Conservation (phyloP, 2,888 invertebrate species). For the Vandiemenella viatica region DNA sequence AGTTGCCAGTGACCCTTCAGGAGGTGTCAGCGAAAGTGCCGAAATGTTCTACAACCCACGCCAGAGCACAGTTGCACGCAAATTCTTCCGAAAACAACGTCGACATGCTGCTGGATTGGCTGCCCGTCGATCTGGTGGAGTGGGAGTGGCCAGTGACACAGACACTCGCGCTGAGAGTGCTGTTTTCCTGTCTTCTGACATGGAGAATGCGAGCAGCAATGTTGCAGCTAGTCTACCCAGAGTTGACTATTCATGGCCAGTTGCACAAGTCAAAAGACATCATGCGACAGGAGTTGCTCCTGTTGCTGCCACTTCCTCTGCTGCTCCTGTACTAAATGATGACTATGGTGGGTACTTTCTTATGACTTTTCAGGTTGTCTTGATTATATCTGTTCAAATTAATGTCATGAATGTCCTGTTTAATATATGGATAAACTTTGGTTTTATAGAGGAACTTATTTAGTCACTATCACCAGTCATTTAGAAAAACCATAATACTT, state of each 20-base stretch:
- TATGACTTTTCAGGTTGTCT: too few species aligned
- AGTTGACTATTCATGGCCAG: slow-evolving; percentile 29
- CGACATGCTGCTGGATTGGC: slow-evolving; percentile 54
- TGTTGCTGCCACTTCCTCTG: too few species aligned
- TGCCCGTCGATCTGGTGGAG: slow-evolving; percentile 41
- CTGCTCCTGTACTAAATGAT: too few species aligned
- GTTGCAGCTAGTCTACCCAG: slow-evolving; percentile 8
- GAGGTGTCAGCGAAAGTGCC: slow-evolving; percentile 41
- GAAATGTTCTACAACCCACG: slow-evolving; percentile 84
- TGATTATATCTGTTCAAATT: too few species aligned
- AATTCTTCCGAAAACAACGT: slow-evolving; percentile 79
- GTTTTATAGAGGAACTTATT: too few species aligned
- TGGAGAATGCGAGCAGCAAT: slow-evolving; percentile 28
- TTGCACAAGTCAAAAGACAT: background rate
- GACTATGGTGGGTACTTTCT: too few species aligned
- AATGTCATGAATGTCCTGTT: too few species aligned
- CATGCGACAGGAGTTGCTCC: too few species aligned
- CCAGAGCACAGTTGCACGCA: slow-evolving; percentile 83
- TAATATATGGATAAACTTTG: too few species aligned
- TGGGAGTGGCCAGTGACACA: slow-evolving; percentile 37
- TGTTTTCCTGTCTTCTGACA: slow-evolving; percentile 30
- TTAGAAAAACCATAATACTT: too few species aligned
- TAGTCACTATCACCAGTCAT: too few species aligned
- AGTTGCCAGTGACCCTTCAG: slow-evolving; percentile 39
- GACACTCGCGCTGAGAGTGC: slow-evolving; percentile 34